Evolutionary conservation across 2,797 vertebrate species (phyloP).

Genomic region (Garrulus glandarius): DNA sequence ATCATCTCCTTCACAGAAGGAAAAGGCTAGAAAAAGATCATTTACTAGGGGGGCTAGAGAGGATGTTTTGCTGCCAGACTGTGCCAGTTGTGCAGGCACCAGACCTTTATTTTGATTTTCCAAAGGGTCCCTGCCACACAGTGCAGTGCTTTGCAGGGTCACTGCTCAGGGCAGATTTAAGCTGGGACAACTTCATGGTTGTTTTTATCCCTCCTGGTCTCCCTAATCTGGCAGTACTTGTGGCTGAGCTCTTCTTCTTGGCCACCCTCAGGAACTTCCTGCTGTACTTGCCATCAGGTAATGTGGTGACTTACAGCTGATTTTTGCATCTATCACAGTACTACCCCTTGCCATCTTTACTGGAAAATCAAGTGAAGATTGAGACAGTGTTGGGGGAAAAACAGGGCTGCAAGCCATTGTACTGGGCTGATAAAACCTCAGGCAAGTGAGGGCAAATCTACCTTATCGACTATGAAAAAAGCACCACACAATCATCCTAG

Average conservation of each 20-base stretch:
- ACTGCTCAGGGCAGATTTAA: background rate
- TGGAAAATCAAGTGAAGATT: background rate
- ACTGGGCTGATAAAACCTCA: background rate
- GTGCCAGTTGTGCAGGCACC: background rate
- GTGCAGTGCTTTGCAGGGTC: background rate
- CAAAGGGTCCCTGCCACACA: background rate
- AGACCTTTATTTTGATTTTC: background rate
- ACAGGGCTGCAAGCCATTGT: background rate
- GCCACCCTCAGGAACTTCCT: background rate
- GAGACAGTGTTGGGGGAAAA: background rate
- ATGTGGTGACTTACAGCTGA: background rate
- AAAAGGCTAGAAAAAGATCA: background rate
- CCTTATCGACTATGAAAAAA: background rate
- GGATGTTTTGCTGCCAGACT: background rate
- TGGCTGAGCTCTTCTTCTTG: background rate
- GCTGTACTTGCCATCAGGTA: background rate
- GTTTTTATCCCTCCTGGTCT: background rate
- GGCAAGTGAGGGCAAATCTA: background rate
- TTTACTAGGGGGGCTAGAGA: background rate
- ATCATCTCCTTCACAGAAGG: background rate
- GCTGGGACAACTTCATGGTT: background rate
- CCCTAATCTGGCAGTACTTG: background rate
- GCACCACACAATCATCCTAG: background rate
- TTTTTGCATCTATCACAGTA: background rate
- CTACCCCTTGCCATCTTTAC: background rate